phyloP scores from a whole-genome alignment of 2,797 vertebrate species.

The Buceros bicornis region DNA sequence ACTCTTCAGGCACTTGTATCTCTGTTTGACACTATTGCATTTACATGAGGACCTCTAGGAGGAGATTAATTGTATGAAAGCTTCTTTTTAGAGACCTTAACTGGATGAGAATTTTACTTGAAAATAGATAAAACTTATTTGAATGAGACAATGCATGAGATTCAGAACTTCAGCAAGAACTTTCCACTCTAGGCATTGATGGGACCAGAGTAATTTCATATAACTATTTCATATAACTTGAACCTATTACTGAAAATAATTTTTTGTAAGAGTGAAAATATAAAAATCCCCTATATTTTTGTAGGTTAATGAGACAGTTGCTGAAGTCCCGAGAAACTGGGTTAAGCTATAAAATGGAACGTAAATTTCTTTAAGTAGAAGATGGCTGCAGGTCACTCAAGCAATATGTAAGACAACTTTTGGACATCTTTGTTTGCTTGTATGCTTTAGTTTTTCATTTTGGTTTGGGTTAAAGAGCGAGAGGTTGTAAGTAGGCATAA shows the following conservation, averaged over 20 bases:
- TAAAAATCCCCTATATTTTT: neutral
- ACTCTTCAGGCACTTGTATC: neutral
- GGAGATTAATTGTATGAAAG: neutral
- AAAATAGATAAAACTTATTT: neutral
- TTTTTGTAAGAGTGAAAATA: neutral
- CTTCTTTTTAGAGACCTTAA: neutral
- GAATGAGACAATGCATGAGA: neutral
- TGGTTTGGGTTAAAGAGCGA: neutral
- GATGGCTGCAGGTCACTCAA: neutral
- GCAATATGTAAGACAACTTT: neutral
- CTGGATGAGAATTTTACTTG: neutral
- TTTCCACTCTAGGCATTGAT: neutral
- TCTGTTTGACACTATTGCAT: neutral
- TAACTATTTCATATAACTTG: neutral
- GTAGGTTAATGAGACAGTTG: neutral
- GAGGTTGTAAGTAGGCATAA: neutral
- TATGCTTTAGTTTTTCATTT: neutral
- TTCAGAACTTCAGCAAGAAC: neutral
- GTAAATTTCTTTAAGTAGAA: neutral
- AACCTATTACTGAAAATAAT: neutral
- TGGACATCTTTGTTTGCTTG: neutral
- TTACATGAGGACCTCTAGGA: neutral
- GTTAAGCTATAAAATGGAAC: neutral
- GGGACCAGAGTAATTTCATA: no score
- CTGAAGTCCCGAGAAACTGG: neutral